Conservation (phyloP, 2,888 invertebrate species). For the Acleris literana region DNA sequence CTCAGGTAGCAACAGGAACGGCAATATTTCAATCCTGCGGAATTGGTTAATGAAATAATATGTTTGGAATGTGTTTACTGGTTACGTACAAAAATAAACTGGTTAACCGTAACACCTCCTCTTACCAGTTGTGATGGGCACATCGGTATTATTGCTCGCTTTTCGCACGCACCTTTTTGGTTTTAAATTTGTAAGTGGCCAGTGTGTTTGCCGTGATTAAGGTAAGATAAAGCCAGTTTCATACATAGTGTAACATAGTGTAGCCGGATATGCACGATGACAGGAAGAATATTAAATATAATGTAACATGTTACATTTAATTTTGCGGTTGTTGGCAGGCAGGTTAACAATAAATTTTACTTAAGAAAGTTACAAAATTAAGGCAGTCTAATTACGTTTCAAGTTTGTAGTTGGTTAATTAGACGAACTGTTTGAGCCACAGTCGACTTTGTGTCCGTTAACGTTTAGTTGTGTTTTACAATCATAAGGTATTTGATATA, state of each 20-base stretch:
- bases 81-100: constrained; percentile 73
- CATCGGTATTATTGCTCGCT: constrained; percentile 63
- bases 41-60: constrained; percentile 47
- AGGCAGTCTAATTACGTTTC: too few species aligned
- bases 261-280: background rate
- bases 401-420: too few species aligned
- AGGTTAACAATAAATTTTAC: too few species aligned
- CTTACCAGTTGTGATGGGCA: constrained; percentile 63
- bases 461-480: too few species aligned
- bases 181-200: constrained; percentile 11
- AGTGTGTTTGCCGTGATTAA: constrained; percentile 10
- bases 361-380: too few species aligned
- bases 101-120: constrained; percentile 66
- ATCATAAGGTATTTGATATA: too few species aligned
- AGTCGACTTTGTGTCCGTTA: too few species aligned
- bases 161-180: constrained; percentile 45
- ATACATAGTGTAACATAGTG: background rate
- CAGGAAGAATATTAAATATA: too few species aligned
- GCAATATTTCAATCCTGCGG: constrained; percentile 27
- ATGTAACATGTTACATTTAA: too few species aligned
- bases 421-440: too few species aligned
- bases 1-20: constrained; percentile 26
- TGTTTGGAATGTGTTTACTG: constrained; percentile 52
- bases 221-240: constrained; percentile 14
- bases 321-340: too few species aligned